phyloP scores from a whole-genome alignment of 2,113 vertebrate species.

The Gopherus flavomarginatus region DNA sequence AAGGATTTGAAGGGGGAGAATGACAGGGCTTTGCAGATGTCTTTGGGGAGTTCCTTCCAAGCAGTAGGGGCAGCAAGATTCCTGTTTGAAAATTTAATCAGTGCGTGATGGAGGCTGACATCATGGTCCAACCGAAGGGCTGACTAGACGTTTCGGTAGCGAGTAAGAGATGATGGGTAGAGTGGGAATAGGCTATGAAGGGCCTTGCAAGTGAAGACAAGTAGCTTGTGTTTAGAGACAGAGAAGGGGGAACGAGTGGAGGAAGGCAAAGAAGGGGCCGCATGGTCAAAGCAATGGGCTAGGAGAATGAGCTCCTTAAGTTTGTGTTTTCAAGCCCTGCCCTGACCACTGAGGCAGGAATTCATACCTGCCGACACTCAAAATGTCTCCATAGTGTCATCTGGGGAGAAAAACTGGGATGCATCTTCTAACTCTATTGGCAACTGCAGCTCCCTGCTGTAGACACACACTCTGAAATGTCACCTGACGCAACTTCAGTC shows the following conservation, averaged over 20 bases:
- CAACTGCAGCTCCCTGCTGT: neutral
- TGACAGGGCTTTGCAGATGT: neutral
- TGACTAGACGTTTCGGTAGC: neutral
- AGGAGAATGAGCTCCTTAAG: fast-evolving
- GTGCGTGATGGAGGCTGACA: neutral
- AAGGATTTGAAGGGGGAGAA: neutral
- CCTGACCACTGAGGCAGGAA: neutral
- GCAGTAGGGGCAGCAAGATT: neutral
- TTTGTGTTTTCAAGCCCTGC: neutral
- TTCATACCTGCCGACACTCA: neutral
- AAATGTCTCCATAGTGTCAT: neutral
- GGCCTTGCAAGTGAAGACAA: neutral
- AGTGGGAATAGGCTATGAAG: neutral
- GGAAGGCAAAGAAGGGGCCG: neutral
- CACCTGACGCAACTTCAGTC: neutral
- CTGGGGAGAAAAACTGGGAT: neutral
- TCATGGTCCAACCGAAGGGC: neutral
- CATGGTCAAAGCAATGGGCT: neutral
- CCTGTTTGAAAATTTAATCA: neutral
- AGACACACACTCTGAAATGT: neutral
- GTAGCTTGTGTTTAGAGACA: neutral
- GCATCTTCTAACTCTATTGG: neutral
- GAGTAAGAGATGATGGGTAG: neutral
- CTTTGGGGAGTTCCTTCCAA: neutral
- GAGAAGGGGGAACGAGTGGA: neutral